Percentiles rank a stretch among this genome's conserved stretches.
Evolutionary conservation across 2,113 vertebrate species (phyloP).

Genomic region (Silurus meridionalis): DNA sequence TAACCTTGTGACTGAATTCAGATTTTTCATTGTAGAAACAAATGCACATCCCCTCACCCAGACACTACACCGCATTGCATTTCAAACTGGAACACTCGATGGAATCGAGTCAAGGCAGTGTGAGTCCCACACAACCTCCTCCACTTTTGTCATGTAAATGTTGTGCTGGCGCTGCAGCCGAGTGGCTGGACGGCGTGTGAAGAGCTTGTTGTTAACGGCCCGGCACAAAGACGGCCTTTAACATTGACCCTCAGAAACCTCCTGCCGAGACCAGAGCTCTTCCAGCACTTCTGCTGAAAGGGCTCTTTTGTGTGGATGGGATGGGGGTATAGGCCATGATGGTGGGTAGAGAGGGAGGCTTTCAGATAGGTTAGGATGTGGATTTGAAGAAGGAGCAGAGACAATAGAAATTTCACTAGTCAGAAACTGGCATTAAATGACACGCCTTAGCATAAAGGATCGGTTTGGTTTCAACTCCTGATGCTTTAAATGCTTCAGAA

Average conservation of each 20-base stretch:
- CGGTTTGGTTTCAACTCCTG: background rate
- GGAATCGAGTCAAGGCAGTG: constrained; percentile 58
- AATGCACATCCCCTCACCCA: constrained; percentile 22
- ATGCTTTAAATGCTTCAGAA: background rate
- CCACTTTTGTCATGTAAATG: constrained; percentile 77
- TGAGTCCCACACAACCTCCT: constrained; percentile 52
- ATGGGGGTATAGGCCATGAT: constrained; percentile 60
- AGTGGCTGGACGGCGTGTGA: constrained; percentile 70
- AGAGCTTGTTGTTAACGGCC: constrained; percentile 70
- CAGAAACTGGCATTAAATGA: constrained; percentile 44
- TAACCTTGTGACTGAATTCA: background rate
- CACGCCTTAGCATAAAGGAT: background rate
- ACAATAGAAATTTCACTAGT: constrained; percentile 59
- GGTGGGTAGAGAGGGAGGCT: constrained; percentile 40
- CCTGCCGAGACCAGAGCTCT: constrained; percentile 63
- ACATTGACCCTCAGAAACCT: constrained; percentile 69
- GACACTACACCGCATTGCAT: constrained; percentile 42
- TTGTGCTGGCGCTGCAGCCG: constrained; percentile 65
- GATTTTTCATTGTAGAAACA: background rate
- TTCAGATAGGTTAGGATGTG: constrained; percentile 63
- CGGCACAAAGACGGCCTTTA: constrained; percentile 70
- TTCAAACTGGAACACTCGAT: constrained; percentile 51
- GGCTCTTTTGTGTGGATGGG: constrained; percentile 67
- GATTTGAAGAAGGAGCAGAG: constrained; percentile 58
- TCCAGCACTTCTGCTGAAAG: constrained; percentile 73